Base-by-base conservation (phyloP, 1,140 invertebrate species). In the Sweltsa coloradensis region DNA sequence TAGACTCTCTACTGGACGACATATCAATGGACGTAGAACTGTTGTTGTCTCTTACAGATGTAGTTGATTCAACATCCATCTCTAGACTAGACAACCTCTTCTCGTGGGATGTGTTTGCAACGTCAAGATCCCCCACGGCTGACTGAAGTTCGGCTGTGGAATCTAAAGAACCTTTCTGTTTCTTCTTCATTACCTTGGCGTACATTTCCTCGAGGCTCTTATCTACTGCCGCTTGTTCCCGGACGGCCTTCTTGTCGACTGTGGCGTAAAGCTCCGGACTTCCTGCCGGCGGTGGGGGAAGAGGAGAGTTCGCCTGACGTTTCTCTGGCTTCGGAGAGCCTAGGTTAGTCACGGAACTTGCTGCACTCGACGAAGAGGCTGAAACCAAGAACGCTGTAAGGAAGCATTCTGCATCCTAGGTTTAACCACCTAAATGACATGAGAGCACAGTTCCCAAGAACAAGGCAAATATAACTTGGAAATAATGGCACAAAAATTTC, bases 291-390 rank as follows among this genome's bases (percentile, higher is more conserved):
- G 83, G 83, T 5, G 83, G 82, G 9, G 85, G 84, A 25, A 87
- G 58, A 1, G 85, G 85, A 0, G 84, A 88, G 64, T 88, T 88
- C 1, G 84, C 85, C 61, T 85, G 83, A n/a, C 85, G 73, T 64
- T 88, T 87, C 63, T 89, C 85, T 1, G 83, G 84, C 60, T 88
- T 87, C 0, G 85, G 85, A 0, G 85, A 88, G 19, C 82, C 78
- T 14, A 84, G 64, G 56, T 81, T 80, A 36, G 78, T 74, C 36
- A 82, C 74, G 3, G 81, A 83, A 55, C 81, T 85, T 5, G 74
- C 75, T 42, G 76, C 78, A 48, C 81, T 83, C 3, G 84, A 87
- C 21, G 83, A 84, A 1, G 85, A 87, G 11, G 79, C 80, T 76
- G 60, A 34, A 55, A 58, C 47, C 23, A 27, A 31, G 44, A 51